These are phyloP conservation scores for Hydriomena furcata DNA, from an alignment of 2,888 invertebrate species.

Conservation along the genomic window DNA sequence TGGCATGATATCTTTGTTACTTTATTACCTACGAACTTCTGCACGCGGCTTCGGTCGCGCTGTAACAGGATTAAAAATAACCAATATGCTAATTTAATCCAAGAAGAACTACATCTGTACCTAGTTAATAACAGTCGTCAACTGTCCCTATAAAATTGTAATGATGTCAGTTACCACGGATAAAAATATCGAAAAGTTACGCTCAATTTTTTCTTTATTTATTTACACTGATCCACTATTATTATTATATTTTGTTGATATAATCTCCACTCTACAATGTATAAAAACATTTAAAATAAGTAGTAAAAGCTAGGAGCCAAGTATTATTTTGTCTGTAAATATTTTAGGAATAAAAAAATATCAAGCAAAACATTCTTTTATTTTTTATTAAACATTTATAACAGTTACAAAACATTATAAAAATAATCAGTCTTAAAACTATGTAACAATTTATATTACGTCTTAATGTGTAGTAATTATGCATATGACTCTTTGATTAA, in stretches of 20 bases:
- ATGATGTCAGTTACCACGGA: too few relatives aligned
- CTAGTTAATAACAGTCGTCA: too few relatives aligned
- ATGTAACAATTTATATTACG: conserved; percentile 23
- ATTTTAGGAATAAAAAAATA: conserved; percentile 29
- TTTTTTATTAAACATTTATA: conserved; percentile 14
- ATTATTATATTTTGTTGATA: background rate
- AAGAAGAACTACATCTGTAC: too few relatives aligned
- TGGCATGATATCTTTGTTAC: too few relatives aligned
- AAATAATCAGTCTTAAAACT: conserved; percentile 35
- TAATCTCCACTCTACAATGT: conserved; percentile 17
- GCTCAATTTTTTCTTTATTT: too few relatives aligned
- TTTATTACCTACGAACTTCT: too few relatives aligned
- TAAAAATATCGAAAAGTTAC: too few relatives aligned
- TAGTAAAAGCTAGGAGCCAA: conserved; percentile 14
- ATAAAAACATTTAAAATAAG: conserved; percentile 5
- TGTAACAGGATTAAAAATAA: too few relatives aligned
- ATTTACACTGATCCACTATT: too few relatives aligned
- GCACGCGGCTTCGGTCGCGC: too few relatives aligned
- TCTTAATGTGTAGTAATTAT: background rate
- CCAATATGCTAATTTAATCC: too few relatives aligned
- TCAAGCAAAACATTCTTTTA: conserved; percentile 13
- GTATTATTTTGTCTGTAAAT: conserved; percentile 32
- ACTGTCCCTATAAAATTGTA: too few relatives aligned
- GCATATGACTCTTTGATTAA: background rate
- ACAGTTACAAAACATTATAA: conserved; percentile 19